Evolutionary conservation across 2,797 vertebrate genomes (phyloP).

Genomic region (Xiphophorus birchmanni): DNA sequence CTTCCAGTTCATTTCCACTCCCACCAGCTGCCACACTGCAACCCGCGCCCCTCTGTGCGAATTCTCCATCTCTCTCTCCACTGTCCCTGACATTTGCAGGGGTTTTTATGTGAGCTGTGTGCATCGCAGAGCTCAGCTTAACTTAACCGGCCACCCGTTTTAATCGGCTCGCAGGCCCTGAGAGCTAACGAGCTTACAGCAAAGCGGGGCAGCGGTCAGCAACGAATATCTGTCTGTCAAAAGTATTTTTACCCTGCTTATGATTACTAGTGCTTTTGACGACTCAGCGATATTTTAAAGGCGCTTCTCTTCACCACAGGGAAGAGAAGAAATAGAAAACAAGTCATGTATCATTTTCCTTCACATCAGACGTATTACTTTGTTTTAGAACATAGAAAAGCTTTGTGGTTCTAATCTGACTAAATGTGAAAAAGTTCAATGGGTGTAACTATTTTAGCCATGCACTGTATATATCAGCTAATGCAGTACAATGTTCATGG

Average conservation of each 20-base stretch:
- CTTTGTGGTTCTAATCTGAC: conserved; percentile 1
- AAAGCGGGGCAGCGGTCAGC: conserved; percentile 58
- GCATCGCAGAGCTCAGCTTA: conserved; percentile 53
- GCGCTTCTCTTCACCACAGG: neutral
- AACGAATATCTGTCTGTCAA: conserved; percentile 45
- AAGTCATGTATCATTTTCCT: neutral
- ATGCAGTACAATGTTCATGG: conserved; percentile 25
- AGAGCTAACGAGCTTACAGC: conserved; percentile 62
- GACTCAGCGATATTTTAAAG: conserved; percentile 1
- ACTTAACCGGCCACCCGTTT: conserved; percentile 53
- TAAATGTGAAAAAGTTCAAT: neutral
- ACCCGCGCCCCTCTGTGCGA: neutral
- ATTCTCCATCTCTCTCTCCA: conserved; percentile 10
- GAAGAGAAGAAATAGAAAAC: neutral
- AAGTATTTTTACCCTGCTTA: conserved; percentile 25
- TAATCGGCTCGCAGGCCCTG: conserved; percentile 62
- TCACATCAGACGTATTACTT: neutral
- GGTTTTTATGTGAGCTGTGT: conserved; percentile 52
- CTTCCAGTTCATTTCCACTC: conserved; percentile 32
- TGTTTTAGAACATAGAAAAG: neutral
- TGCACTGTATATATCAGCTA: conserved; percentile 11
- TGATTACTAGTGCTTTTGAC: conserved; percentile 10
- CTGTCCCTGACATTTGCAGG: conserved; percentile 51
- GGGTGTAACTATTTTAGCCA: neutral
- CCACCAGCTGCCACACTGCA: conserved; percentile 14